Base-by-base conservation (phyloP, 2,797 vertebrate genomes). In the Steatocranus sp. region DNA sequence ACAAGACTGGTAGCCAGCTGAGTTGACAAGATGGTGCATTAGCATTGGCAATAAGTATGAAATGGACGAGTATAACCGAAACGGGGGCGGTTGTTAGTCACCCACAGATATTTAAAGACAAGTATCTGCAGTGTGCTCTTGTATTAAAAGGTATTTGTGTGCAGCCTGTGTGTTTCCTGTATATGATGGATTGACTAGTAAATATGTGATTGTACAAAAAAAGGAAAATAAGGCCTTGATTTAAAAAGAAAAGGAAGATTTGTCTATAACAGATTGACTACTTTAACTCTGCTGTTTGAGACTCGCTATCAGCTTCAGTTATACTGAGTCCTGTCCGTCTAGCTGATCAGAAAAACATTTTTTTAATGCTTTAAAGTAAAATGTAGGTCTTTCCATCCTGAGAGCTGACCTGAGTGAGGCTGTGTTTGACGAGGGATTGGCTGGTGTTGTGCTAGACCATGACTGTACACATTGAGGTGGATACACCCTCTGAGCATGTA, bases 401-500 rank as follows among this genome's bases (percentile, higher is more conserved):
- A 86, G 79, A 82, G 74, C 73, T 75, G 81, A 78, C 83, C 90
- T 49, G 84, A 86, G 75, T 75, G 79, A 85, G 70, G 53, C 78
- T 63, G 79, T 51, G 86, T 82, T 87, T 80, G 87, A 86, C 38
- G 75, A 85, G 82, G 83, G 86, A 76, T 79, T 76, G 86, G 84
- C 89, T 84, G 87, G 79, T 86, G 75, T 85, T 89, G 89, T 90
- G 88, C 84, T 77, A 86, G 88, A 93, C 93, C 93, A 38, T 91
- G 91, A 92, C 89, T 78, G 82, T 84, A 88, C 92, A 90, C 89
- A 88, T 88, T 82, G 75, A 88, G 87, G 76, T 83, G 91, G 88
- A 88, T 85, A 88, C 93, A 83, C 94, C 95, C 92, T 93, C 58
- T 3, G 88, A 92, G 89, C 94, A 50, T 94, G 94, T 94, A 91